Conservation (phyloP, 2,888 invertebrate genomes). For the Subacronicta megacephala region DNA sequence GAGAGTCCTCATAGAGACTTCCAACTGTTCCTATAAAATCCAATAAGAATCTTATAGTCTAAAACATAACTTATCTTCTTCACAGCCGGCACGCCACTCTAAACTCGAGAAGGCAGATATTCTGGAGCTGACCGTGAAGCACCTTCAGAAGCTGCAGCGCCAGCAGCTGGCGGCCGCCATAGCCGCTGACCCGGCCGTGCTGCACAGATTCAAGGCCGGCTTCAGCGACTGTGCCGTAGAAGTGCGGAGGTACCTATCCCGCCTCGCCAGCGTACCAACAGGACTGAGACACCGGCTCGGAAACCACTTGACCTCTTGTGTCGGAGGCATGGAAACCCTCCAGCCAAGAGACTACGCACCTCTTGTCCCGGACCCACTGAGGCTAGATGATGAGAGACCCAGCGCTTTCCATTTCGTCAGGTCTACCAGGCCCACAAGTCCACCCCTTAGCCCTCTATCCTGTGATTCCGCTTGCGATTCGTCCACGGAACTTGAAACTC, state of each 20-base stretch:
- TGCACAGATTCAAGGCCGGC: constrained; percentile 95
- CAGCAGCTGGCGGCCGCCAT: constrained; percentile 95
- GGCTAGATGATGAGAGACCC: constrained; percentile 82
- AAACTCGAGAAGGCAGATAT: constrained; percentile 99
- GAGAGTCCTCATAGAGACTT: no score
- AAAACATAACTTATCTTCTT: constrained; percentile 55
- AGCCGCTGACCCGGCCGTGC: constrained; percentile 94
- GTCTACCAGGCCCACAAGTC: constrained; percentile 88
- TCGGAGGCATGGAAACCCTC: constrained; percentile 87
- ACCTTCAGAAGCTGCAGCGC: constrained; percentile 96
- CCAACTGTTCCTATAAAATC: no score
- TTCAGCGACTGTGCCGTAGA: constrained; percentile 97
- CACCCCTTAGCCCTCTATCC: constrained; percentile 92
- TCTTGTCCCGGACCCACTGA: constrained; percentile 88
- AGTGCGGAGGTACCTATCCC: constrained; percentile 92
- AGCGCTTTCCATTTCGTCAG: constrained; percentile 84
- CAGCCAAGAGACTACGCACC: constrained; percentile 85
- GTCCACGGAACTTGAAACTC: constrained; percentile 87
- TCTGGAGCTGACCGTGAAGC: constrained; percentile 97
- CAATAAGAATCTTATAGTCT: constrained; percentile 17
- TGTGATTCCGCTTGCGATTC: constrained; percentile 92
- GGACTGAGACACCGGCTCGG: constrained; percentile 91
- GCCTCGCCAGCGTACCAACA: constrained; percentile 91
- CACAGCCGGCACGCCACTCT: constrained; percentile 97
- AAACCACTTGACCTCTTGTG: constrained; percentile 91